phyloP scores from a whole-genome alignment of 2,888 invertebrate genomes.

The Philopedon plagiatum region DNA sequence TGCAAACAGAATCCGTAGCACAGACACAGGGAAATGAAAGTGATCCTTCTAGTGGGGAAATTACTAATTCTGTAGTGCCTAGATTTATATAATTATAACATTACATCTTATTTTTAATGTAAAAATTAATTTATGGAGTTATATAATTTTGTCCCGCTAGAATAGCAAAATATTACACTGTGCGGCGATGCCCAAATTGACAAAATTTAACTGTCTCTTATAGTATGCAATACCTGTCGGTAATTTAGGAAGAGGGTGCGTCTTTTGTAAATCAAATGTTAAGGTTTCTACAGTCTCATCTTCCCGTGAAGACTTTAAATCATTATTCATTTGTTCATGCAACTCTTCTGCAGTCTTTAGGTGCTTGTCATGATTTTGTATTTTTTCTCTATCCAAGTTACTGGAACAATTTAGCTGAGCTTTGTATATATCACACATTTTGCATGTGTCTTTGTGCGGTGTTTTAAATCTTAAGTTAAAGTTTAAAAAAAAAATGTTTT shows the following conservation, averaged over 20 bases:
- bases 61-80: too few relatives aligned
- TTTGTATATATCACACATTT: background rate
- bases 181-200: conserved; percentile 54
- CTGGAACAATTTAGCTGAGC: background rate
- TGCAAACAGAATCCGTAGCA: too few relatives aligned
- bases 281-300: conserved; percentile 9
- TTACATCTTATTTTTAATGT: too few relatives aligned
- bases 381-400: background rate
- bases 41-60: too few relatives aligned
- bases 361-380: background rate
- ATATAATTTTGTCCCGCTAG: too few relatives aligned
- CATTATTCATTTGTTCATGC: conserved; percentile 4
- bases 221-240: conserved; percentile 54
- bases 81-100: too few relatives aligned
- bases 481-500: conserved; percentile 4
- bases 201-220: conserved; percentile 56
- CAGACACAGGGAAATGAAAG: too few relatives aligned
- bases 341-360: conserved; percentile 2
- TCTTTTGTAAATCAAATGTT: conserved; percentile 10
- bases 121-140: too few relatives aligned
- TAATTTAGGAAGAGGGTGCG: conserved; percentile 6
- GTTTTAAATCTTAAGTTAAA: conserved; percentile 4
- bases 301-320: background rate
- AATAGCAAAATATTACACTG: too few relatives aligned
- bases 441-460: conserved; percentile 14